phyloP scores from a whole-genome alignment of 2,797 vertebrate genomes.

The Peromyscus attwateri region DNA sequence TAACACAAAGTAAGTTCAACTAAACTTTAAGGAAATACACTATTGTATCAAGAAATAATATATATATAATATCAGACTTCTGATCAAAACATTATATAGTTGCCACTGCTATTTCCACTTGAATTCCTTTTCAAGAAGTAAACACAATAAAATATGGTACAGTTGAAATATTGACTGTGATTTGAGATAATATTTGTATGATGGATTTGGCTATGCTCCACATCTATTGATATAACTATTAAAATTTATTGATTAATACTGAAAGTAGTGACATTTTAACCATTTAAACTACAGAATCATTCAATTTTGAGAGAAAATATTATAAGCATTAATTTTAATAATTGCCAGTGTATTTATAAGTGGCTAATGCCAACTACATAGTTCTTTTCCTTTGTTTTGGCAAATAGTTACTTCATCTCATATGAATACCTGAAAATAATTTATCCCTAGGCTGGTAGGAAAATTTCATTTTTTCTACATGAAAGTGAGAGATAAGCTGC shows the following conservation, averaged over 20 bases:
- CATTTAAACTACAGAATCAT: neutral
- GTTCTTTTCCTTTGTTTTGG: conserved; percentile 29
- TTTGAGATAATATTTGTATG: neutral
- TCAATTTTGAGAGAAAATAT: conserved; percentile 5
- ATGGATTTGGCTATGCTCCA: neutral
- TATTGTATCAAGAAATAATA: conserved; percentile 64
- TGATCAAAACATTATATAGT: conserved; percentile 26
- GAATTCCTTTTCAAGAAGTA: conserved; percentile 16
- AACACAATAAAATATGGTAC: conserved; percentile 15
- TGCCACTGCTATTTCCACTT: neutral
- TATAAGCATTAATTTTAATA: conserved; percentile 52
- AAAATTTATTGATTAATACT: conserved; percentile 2
- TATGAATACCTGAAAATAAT: conserved; percentile 60
- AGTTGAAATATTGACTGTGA: neutral
- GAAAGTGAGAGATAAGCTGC: conserved; percentile 9
- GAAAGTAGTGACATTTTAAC: neutral
- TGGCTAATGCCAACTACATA: conserved; percentile 4
- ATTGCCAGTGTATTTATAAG: conserved; percentile 30
- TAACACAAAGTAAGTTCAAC: conserved; percentile 56
- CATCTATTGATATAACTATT: neutral
- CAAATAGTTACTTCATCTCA: conserved; percentile 51
- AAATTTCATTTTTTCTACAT: conserved; percentile 4
- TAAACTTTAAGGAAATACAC: conserved; percentile 61
- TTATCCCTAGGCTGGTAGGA: neutral
- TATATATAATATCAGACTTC: conserved; percentile 58